Percentiles rank a stretch among this genome's conserved stretches.
Evolutionary conservation across 1,140 invertebrate genomes (phyloP).

Genomic region (Rhopalosiphum padi): DNA sequence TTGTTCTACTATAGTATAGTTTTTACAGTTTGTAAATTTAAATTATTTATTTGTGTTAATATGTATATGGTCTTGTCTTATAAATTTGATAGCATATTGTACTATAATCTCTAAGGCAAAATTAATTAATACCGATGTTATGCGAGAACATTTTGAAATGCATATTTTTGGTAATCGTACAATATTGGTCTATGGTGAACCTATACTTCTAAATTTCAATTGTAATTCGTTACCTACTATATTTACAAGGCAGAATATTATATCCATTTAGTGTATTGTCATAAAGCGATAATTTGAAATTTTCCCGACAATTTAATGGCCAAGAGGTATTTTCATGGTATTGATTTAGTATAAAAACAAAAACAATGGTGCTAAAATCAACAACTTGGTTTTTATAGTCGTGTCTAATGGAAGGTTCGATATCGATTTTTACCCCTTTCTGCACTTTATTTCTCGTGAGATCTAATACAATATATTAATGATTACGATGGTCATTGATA

Average conservation of each 20-base stretch:
- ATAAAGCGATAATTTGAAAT: not conserved
- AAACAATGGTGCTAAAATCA: slow-evolving; percentile 27
- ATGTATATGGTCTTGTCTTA: not conserved
- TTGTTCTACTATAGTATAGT: not conserved
- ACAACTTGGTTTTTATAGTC: not conserved
- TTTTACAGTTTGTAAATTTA: not conserved
- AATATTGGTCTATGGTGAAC: not conserved
- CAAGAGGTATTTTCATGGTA: slow-evolving; percentile 7
- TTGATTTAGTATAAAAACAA: slow-evolving; percentile 39
- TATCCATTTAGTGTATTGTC: not conserved
- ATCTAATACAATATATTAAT: not conserved
- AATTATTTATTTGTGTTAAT: not conserved
- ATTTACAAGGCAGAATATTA: not conserved
- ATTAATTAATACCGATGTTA: not conserved
- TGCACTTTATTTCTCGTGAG: not conserved
- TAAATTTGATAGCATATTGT: not conserved
- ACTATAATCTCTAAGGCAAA: not conserved
- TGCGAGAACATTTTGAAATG: not conserved
- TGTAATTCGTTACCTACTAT: not conserved
- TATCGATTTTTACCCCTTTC: slow-evolving; percentile 16
- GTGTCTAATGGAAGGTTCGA: not conserved
- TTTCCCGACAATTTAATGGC: not conserved
- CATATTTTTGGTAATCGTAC: not conserved
- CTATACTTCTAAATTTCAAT: not conserved
- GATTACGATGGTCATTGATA: slow-evolving; percentile 30